These are phyloP conservation scores for Grammomys surdaster DNA, from an alignment of 2,113 vertebrate genomes.

Conservation along the genomic window DNA sequence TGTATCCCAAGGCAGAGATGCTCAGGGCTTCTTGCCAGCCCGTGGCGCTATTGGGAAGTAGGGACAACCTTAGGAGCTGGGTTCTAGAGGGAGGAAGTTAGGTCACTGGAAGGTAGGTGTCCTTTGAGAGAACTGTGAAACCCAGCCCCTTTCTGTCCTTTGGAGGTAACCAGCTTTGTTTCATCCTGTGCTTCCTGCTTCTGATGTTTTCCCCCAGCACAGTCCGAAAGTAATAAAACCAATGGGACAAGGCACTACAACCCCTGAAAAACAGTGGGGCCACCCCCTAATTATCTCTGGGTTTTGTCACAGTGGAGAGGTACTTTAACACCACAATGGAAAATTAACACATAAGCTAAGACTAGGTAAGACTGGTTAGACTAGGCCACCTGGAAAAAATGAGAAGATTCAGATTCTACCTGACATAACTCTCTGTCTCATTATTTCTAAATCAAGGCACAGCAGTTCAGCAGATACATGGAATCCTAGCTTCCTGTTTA, in stretches of 20 bases:
- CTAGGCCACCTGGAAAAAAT: background rate
- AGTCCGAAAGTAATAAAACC: background rate
- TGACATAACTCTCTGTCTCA: background rate
- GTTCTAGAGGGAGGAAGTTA: background rate
- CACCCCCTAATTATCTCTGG: background rate
- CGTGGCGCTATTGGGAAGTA: background rate
- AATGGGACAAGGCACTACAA: background rate
- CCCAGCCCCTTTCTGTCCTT: background rate
- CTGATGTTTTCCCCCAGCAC: background rate
- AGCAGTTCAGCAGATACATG: background rate
- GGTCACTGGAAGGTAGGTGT: too few species aligned
- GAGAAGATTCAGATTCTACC: background rate
- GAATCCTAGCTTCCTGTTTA: background rate
- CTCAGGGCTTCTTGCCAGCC: background rate
- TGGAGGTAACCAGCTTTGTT: background rate
- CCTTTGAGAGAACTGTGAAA: background rate
- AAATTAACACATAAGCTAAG: background rate
- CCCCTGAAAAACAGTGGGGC: background rate
- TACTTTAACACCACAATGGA: background rate
- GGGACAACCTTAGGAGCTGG: background rate
- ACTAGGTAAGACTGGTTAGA: background rate
- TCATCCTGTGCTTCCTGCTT: background rate
- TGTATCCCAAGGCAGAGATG: background rate
- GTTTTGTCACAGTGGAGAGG: background rate
- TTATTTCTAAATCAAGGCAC: background rate